Base-by-base conservation (phyloP, 2,888 invertebrate genomes). In the Masnerella sp. region DNA sequence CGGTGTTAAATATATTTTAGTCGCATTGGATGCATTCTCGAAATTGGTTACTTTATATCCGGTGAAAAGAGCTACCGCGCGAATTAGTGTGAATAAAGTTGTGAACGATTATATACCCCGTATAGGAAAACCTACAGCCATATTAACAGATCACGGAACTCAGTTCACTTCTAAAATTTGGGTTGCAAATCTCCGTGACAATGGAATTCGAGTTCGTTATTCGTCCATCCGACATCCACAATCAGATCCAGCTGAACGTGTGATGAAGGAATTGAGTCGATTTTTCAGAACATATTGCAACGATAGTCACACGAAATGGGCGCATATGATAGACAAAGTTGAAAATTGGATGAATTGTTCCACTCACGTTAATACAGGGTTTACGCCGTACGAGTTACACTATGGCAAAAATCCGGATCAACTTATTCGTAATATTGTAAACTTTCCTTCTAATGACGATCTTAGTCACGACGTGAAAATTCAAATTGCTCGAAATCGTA, bases 211-310 rank as follows among this genome's bases (percentile, higher is more conserved):
- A 51, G 12, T 34, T 2, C 5, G 17, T 11, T 51, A 34, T n/a
- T 34, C 51, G n/a, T 51, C 34, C n/a, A 51, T 32, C 20, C n/a
- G 51, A 8, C 51, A 51, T 25, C 51, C 51, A 2, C 5, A 51
- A 34, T 32, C 51, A 8, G 34, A 51, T 17, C 34, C 51, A 3
- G 51, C 34, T 3, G 51, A 51, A 17, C 32, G 51, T 7, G 11
- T n/a, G 5, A 34, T 34, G 34, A 14, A 17, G 11, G 34, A 51
- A 34, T 51, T 51, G 34, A 22, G 51, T 18, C 14, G 51, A 17
- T 51, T 51, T 11, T 51, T 51, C 15, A 9, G 51, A 11, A 36
- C 36, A 2, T 51, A 22, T 32, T 34, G 32, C 8, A 18, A 12
- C 7, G 32, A 17, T 2, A 30, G 34, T 20, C 51, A 51, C 18